Conservation (phyloP, 2,888 invertebrate genomes). For the Pantelozetes paolii region DNA sequence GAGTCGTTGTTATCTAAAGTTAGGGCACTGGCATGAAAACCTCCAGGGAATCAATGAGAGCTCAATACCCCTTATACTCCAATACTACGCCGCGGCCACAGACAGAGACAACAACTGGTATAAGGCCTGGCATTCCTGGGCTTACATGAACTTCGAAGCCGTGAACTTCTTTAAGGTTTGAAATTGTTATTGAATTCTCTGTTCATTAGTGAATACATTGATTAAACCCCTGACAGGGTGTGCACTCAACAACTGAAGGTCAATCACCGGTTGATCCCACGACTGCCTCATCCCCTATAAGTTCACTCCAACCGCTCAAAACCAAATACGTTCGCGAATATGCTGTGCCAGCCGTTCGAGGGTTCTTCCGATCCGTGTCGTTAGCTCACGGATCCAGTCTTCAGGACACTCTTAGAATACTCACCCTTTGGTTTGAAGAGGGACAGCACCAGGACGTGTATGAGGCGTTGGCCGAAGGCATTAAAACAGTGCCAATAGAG, state of each 20-base stretch:
- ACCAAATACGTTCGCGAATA: constrained; percentile 54
- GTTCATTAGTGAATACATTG: not conserved
- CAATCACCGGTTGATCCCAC: not conserved
- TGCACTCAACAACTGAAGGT: constrained; percentile 8
- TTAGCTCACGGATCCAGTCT: constrained; percentile 80
- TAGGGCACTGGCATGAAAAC: constrained; percentile 92
- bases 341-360: constrained; percentile 88
- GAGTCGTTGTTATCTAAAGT: constrained; percentile 74
- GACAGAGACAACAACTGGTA: constrained; percentile 77
- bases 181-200: constrained; percentile 38
- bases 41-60: constrained; percentile 63
- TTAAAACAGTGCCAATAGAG: constrained; percentile 88
- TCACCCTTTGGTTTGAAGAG: constrained; percentile 97
- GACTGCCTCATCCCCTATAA: not conserved
- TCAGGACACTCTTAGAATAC: constrained; percentile 88
- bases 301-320: not conserved
- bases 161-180: constrained; percentile 61
- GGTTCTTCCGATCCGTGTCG: constrained; percentile 91
- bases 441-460: constrained; percentile 90
- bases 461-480: constrained; percentile 85
- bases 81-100: constrained; percentile 75
- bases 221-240: not conserved
- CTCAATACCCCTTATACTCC: constrained; percentile 54
- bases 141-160: constrained; percentile 96
- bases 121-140: constrained; percentile 95